Evolutionary conservation across 1,140 invertebrate species (phyloP).

Genomic region (Drosophila prosaltans): DNA sequence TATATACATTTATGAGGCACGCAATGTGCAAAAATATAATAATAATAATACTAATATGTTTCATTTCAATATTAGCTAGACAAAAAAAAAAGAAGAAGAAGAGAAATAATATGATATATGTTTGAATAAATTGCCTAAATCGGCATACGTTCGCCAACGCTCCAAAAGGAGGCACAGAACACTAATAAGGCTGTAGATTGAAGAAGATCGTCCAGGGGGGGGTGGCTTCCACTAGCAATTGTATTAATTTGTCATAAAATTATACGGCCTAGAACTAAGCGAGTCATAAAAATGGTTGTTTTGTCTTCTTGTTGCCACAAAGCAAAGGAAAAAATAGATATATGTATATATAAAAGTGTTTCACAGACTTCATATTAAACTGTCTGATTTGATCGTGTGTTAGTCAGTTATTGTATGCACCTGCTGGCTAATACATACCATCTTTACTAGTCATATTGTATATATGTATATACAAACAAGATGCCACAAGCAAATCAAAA

Average conservation of each 20-base stretch:
- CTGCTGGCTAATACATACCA: constrained; percentile 9
- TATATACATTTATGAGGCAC: constrained; percentile 58
- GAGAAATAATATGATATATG: constrained; percentile 55
- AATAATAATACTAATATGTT: constrained; percentile 76
- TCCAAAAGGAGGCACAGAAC: background rate
- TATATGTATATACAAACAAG: constrained; percentile 39
- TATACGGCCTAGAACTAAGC: constrained; percentile 48
- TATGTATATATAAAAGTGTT: constrained; percentile 37
- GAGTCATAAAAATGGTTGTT: constrained; percentile 50
- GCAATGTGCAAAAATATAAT: constrained; percentile 75
- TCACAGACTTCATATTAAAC: constrained; percentile 23
- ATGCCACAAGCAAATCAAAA: constrained; percentile 38
- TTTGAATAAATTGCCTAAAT: constrained; percentile 54
- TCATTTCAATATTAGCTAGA: constrained; percentile 54
- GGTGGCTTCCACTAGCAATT: constrained; percentile 35
- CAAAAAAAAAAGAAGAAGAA: constrained; percentile 8
- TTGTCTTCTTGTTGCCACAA: constrained; percentile 15
- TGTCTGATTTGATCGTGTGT: constrained; percentile 10
- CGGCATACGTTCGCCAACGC: constrained; percentile 30
- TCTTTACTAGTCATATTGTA: background rate
- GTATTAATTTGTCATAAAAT: constrained; percentile 80
- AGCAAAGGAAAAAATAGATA: background rate
- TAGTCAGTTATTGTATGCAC: constrained; percentile 15
- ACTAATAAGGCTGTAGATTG: constrained; percentile 6
- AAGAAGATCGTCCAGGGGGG: background rate